Percentiles rank a stretch among this genome's conserved stretches.
phyloP scores from a whole-genome alignment of 2,888 invertebrate genomes.

The Euspilapteryx auroguttella region DNA sequence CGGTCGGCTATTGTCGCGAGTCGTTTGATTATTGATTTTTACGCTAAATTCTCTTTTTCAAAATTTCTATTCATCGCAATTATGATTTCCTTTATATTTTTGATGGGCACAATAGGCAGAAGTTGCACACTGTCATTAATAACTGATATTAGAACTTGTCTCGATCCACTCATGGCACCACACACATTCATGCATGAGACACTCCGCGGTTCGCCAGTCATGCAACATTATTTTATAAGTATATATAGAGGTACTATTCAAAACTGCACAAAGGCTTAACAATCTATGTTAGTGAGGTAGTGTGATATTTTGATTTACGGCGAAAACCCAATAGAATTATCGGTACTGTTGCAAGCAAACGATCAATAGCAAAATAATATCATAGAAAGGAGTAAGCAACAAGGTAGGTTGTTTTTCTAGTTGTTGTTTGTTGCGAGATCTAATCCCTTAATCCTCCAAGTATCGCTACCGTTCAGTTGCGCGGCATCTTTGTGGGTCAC shows the following conservation, averaged over 20 bases:
- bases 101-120: constrained; percentile 32
- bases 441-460: constrained; percentile 48
- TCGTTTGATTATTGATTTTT: constrained; percentile 59
- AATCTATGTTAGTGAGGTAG: too few relatives aligned
- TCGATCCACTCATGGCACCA: constrained; percentile 20
- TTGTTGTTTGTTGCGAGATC: constrained; percentile 25
- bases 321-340: too few relatives aligned
- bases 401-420: constrained; percentile 31
- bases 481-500: constrained; percentile 16
- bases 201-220: neutral
- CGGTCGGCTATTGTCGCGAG: constrained; percentile 40
- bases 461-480: constrained; percentile 33
- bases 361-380: constrained; percentile 6
- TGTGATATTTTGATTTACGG: too few relatives aligned
- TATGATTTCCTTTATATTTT: constrained; percentile 44
- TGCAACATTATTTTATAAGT: neutral
- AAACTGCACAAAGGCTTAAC: too few relatives aligned
- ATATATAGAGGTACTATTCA: too few relatives aligned
- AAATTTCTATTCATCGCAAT: constrained; percentile 44
- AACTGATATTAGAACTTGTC: constrained; percentile 49
- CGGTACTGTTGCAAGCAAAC: too few relatives aligned
- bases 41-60: constrained; percentile 52
- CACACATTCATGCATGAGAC: neutral
- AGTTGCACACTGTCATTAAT: constrained; percentile 48
- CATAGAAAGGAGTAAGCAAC: constrained; percentile 17